Evolutionary conservation across 2,113 vertebrate species (phyloP).

Genomic region (Pyxicephalus adspersus): DNA sequence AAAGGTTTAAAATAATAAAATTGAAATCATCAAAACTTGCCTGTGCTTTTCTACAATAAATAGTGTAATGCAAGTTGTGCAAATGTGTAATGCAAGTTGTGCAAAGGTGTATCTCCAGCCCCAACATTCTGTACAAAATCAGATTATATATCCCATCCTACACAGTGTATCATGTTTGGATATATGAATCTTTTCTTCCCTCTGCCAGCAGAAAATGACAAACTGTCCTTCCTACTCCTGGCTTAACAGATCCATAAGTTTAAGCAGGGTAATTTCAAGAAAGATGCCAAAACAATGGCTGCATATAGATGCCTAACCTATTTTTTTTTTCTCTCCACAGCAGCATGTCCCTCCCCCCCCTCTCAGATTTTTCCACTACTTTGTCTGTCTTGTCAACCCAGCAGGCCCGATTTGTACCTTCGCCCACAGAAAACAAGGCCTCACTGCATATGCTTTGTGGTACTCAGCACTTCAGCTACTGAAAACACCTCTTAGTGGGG

Average conservation of each 20-base stretch:
- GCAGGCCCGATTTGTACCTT: slow-evolving; percentile 26
- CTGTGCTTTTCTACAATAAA: no score
- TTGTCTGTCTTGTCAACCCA: slow-evolving; percentile 7
- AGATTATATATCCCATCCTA: neutral
- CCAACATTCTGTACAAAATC: no score
- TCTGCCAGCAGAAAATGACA: neutral
- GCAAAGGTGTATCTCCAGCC: no score
- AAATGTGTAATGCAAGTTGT: no score
- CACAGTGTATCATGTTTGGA: neutral
- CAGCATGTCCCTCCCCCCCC: slow-evolving; percentile 4
- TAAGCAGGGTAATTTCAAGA: slow-evolving; percentile 12
- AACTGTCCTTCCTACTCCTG: neutral
- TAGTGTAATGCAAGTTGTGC: no score
- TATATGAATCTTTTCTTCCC: neutral
- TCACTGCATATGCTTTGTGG: neutral
- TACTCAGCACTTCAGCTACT: neutral
- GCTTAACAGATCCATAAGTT: neutral
- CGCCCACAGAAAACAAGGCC: slow-evolving; percentile 27
- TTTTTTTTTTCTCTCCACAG: slow-evolving; percentile 33
- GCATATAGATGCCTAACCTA: slow-evolving; percentile 12
- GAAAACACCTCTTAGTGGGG: neutral
- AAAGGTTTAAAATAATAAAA: no score
- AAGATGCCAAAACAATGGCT: slow-evolving; percentile 26
- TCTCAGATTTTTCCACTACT: neutral
- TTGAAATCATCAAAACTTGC: no score